These are phyloP conservation scores for Danio tinwini DNA, from an alignment of 2,797 vertebrate species.

Conservation along the genomic window DNA sequence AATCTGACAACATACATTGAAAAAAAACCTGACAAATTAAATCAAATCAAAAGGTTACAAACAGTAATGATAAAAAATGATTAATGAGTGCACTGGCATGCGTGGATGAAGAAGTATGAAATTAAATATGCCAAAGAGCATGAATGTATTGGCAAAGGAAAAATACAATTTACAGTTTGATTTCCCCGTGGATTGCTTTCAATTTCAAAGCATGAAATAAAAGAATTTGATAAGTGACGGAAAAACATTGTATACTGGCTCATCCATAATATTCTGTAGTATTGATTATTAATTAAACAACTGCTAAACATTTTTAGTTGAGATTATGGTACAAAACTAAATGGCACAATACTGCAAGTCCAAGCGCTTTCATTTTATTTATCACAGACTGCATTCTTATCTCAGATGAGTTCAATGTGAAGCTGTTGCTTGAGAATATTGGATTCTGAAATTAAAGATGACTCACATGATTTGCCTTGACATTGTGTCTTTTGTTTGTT, in stretches of 20 bases:
- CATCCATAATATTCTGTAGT: neutral
- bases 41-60: too few species aligned
- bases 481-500: slow-evolving; percentile 36
- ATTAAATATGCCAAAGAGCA: too few species aligned
- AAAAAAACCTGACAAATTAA: too few species aligned
- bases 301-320: neutral
- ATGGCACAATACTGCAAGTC: neutral
- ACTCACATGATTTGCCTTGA: slow-evolving; percentile 35
- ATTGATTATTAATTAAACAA: slow-evolving; percentile 6
- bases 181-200: neutral
- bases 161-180: neutral
- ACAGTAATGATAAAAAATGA: too few species aligned
- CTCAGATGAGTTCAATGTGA: slow-evolving; percentile 9
- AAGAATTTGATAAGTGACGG: neutral
- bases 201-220: slow-evolving; percentile 18
- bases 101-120: too few species aligned
- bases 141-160: neutral
- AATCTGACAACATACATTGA: too few species aligned
- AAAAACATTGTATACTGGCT: neutral
- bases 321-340: neutral
- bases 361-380: slow-evolving; percentile 33
- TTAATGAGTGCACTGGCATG: too few species aligned
- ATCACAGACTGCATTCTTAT: slow-evolving; percentile 25
- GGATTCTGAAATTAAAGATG: slow-evolving; percentile 49
- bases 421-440: slow-evolving; percentile 33